A percentile compares a stretch with the other conserved stretches of the same genome.
Evolutionary conservation across 2,888 invertebrate genomes (phyloP).

Genomic region (Hemistola chrysoprasaria): DNA sequence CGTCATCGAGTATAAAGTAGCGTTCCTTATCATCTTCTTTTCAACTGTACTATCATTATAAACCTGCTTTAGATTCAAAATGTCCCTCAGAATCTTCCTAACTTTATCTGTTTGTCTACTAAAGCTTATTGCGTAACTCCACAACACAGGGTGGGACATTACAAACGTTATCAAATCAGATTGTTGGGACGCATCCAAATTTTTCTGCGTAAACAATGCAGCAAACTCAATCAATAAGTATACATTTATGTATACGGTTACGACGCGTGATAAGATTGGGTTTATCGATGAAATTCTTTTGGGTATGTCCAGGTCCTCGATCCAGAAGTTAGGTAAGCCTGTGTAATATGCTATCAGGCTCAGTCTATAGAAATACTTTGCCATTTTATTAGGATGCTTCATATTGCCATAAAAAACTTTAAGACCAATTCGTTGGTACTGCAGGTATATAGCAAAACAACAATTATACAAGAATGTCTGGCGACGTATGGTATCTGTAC

Average conservation of each 20-base stretch:
- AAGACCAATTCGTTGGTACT: no score
- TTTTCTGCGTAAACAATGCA: slow-evolving; percentile 40
- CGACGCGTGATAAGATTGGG: slow-evolving; percentile 23
- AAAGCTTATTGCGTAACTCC: slow-evolving; percentile 24
- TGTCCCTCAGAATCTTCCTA: slow-evolving; percentile 31
- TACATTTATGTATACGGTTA: slow-evolving; percentile 25
- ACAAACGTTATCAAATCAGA: slow-evolving; percentile 38
- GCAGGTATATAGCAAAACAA: no score
- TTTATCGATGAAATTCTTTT: slow-evolving; percentile 13
- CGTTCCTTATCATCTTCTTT: slow-evolving; percentile 42
- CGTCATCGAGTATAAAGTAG: slow-evolving; percentile 31
- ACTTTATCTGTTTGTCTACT: slow-evolving; percentile 31
- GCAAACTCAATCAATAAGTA: slow-evolving; percentile 37
- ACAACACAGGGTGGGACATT: slow-evolving; percentile 41
- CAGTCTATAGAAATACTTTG: slow-evolving; percentile 34
- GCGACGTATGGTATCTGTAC: no score
- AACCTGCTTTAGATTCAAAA: slow-evolving; percentile 40
- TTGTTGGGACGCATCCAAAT: slow-evolving; percentile 37
- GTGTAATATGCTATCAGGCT: slow-evolving; percentile 26
- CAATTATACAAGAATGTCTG: no score
- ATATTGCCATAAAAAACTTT: no score
- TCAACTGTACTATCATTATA: slow-evolving; percentile 49
- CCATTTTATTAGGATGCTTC: slow-evolving; percentile 25
- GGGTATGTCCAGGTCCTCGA: slow-evolving; percentile 27
- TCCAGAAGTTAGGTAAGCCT: slow-evolving; percentile 46